Evolutionary conservation across 1,140 invertebrate species (phyloP).

Genomic region (Drosophila bocki): DNA sequence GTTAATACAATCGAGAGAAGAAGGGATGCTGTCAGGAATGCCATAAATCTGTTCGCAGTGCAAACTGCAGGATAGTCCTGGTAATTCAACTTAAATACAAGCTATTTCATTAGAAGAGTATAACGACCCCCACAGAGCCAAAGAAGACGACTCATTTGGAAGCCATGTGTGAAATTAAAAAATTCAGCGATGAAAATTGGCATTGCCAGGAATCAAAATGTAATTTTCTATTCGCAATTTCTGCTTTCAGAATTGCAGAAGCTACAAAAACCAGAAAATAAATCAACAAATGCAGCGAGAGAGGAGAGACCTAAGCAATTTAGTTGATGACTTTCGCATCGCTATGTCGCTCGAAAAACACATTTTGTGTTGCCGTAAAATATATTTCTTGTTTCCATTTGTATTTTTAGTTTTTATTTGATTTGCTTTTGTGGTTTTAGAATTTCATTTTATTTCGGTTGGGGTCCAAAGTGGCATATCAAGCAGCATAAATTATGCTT

Average conservation of each 20-base stretch:
- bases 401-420: conserved; percentile 40
- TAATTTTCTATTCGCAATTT: conserved; percentile 25
- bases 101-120: conserved; percentile 13
- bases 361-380: conserved; percentile 6
- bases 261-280: conserved; percentile 25
- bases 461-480: conserved; percentile 15
- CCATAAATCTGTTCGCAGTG: conserved; percentile 23
- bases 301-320: conserved; percentile 11
- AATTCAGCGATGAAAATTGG: conserved; percentile 47
- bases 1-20: conserved; percentile 16
- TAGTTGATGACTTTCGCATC: conserved; percentile 31
- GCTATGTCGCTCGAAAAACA: background rate
- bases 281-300: conserved; percentile 32
- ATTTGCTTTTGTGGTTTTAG: conserved; percentile 38
- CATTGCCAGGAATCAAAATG: conserved; percentile 34
- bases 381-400: conserved; percentile 19
- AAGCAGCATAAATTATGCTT: conserved; percentile 64
- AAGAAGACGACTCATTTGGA: conserved; percentile 33
- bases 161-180: conserved; percentile 77
- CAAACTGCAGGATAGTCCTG: conserved; percentile 1
- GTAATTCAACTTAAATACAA: conserved; percentile 8
- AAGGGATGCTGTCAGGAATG: conserved; percentile 8
- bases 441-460: conserved; percentile 15
- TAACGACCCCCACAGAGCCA: background rate
- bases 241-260: conserved; percentile 13